phyloP scores from a whole-genome alignment of 2,797 vertebrate genomes.

The Clarias fuscus region DNA sequence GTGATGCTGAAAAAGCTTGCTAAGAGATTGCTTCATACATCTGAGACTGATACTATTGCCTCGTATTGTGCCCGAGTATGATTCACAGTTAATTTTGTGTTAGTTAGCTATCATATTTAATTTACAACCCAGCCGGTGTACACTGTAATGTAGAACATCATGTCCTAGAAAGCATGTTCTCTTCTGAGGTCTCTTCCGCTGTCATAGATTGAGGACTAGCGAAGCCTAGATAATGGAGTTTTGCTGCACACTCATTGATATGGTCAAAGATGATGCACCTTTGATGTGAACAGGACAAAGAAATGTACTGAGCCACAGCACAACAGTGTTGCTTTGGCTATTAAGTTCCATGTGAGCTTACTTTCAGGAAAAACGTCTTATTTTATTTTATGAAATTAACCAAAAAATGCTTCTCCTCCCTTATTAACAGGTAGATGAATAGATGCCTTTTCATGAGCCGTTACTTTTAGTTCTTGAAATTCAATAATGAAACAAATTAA shows the following conservation, averaged over 20 bases:
- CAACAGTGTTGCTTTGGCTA: background rate
- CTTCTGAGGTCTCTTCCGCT: background rate
- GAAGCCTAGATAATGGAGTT: background rate
- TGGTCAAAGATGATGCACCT: background rate
- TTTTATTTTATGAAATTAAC: background rate
- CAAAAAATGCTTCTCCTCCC: background rate
- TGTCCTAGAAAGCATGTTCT: constrained; percentile 1
- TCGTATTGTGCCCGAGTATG: no score
- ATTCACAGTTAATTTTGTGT: no score
- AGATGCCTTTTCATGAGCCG: background rate
- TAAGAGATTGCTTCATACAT: background rate
- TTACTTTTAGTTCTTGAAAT: background rate
- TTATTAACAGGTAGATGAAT: background rate
- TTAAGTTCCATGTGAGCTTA: background rate
- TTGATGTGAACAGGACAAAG: background rate
- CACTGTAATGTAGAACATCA: background rate
- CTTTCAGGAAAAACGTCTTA: background rate
- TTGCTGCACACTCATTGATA: constrained; percentile 13
- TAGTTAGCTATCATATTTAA: no score
- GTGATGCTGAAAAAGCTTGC: background rate
- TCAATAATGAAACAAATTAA: background rate
- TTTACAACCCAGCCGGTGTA: no score
- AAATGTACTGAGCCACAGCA: background rate
- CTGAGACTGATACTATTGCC: background rate
- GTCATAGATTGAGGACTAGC: background rate